phyloP scores from a whole-genome alignment of 2,888 invertebrate genomes.

The Sipha maydis region DNA sequence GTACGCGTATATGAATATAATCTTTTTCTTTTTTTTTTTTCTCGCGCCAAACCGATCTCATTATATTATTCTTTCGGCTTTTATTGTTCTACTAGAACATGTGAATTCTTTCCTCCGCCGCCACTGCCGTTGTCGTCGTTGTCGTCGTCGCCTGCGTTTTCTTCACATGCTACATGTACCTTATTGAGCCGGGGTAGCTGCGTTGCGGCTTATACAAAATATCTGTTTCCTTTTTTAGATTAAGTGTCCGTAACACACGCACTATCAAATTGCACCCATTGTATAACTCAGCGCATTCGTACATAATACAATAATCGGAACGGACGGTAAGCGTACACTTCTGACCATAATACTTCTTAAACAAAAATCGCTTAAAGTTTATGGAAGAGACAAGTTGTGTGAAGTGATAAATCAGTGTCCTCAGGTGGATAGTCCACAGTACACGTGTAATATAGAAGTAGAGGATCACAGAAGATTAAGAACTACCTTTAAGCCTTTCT shows the following conservation, averaged over 20 bases:
- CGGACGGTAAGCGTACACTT: too few relatives aligned
- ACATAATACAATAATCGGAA: too few relatives aligned
- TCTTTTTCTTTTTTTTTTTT: too few relatives aligned
- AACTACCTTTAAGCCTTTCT: neutral
- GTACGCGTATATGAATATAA: neutral
- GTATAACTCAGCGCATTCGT: too few relatives aligned
- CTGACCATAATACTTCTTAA: too few relatives aligned
- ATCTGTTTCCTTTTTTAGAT: neutral
- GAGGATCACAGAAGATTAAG: neutral
- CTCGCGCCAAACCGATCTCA: conserved; percentile 30
- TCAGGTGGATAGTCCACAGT: too few relatives aligned
- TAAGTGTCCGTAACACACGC: neutral
- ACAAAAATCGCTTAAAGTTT: conserved; percentile 9
- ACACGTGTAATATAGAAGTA: neutral
- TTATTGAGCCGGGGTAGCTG: too few relatives aligned
- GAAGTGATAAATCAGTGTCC: conserved; percentile 4
- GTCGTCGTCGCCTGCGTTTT: neutral
- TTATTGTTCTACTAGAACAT: neutral
- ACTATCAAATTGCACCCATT: too few relatives aligned
- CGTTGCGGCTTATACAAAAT: neutral
- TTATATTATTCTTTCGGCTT: conserved; percentile 4
- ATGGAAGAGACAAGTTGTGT: neutral
- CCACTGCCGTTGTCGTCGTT: too few relatives aligned
- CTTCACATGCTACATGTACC: neutral
- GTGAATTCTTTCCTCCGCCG: too few relatives aligned